A percentile compares a stretch with the other conserved stretches of the same genome.
phyloP scores from a whole-genome alignment of 2,113 vertebrate genomes.

The Colossoma macropomum region DNA sequence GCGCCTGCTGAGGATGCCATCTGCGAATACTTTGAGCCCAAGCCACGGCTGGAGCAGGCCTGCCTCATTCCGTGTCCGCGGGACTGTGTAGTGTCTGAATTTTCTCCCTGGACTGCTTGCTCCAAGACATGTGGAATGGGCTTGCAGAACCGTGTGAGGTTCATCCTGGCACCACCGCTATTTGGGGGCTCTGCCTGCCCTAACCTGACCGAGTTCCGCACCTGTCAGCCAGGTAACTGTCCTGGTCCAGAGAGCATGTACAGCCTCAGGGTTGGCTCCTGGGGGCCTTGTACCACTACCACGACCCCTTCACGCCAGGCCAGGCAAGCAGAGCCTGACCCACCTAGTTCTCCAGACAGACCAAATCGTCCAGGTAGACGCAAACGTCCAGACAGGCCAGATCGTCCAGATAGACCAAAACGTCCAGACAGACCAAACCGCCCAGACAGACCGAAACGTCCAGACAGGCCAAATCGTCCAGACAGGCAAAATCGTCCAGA shows the following conservation, averaged over 20 bases:
- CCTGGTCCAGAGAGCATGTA: constrained; percentile 81
- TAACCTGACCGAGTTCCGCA: constrained; percentile 92
- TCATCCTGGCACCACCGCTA: constrained; percentile 85
- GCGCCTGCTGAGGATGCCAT: constrained; percentile 86
- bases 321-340: constrained; percentile 70
- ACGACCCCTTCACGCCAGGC: constrained; percentile 76
- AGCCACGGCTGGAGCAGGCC: constrained; percentile 92
- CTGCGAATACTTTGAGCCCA: constrained; percentile 96
- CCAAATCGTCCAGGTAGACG: constrained; percentile 54
- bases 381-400: constrained; percentile 54
- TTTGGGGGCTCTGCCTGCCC: constrained; percentile 90
- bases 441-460: constrained; percentile 43
- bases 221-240: constrained; percentile 82
- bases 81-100: constrained; percentile 90
- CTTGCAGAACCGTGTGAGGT: constrained; percentile 86
- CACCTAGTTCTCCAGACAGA: constrained; percentile 44
- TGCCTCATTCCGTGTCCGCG: constrained; percentile 93
- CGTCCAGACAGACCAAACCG: constrained; percentile 58
- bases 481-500: constrained; percentile 61
- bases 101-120: constrained; percentile 88
- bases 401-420: constrained; percentile 58
- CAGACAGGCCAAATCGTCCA: constrained; percentile 47
- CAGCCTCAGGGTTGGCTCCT: constrained; percentile 88
- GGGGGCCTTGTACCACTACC: constrained; percentile 82
- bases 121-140: constrained; percentile 91